Conservation (phyloP, 2,888 invertebrate genomes). For the Eupithecia inturbata region DNA sequence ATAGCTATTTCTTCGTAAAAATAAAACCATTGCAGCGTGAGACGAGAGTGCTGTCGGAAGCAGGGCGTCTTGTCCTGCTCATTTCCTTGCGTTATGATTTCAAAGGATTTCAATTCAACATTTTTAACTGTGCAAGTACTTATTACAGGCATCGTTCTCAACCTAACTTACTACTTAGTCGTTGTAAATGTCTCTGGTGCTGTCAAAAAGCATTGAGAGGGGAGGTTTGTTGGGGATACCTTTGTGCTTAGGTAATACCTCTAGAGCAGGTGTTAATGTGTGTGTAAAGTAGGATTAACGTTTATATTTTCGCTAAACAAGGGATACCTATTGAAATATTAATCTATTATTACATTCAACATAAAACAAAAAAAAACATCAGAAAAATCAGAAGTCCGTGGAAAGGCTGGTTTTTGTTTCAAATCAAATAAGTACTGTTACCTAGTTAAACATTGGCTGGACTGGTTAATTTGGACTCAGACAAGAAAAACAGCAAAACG, state of each 20-base stretch:
- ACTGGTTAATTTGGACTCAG: no score
- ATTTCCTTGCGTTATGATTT: conserved; percentile 2
- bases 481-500: no score
- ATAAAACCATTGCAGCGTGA: neutral
- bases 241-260: neutral
- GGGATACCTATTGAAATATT: no score
- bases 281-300: neutral
- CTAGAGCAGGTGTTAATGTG: neutral
- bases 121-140: neutral
- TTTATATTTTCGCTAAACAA: no score
- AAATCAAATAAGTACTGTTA: no score
- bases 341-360: no score
- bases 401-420: no score
- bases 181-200: neutral
- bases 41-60: neutral
- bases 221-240: neutral
- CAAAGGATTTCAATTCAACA: conserved; percentile 9
- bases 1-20: conserved; percentile 2
- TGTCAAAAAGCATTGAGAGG: neutral
- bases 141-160: neutral
- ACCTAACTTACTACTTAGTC: neutral
- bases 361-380: neutral
- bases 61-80: neutral
- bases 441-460: no score
- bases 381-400: neutral